Percentiles rank a stretch among this genome's conserved stretches.
Evolutionary conservation across 2,113 vertebrate genomes (phyloP).

Genomic region (Nicator chloris): DNA sequence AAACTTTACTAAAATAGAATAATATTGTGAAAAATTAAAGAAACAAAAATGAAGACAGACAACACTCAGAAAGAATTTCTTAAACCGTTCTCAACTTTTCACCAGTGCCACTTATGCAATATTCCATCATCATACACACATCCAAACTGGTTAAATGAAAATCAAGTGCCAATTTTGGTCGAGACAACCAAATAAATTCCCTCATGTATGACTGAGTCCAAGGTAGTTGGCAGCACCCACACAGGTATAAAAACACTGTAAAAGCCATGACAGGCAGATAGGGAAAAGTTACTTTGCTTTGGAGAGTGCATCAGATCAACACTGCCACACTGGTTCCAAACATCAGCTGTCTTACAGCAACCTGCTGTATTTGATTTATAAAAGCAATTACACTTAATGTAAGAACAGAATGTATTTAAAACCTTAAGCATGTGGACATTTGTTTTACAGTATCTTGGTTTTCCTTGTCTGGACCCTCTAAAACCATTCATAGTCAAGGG

Average conservation of each 20-base stretch:
- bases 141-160: not conserved
- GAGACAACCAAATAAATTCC: not conserved
- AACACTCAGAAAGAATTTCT: not conserved
- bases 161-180: not conserved
- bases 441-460: not conserved
- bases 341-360: not conserved
- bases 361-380: not conserved
- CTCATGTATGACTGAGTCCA: not conserved
- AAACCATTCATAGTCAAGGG: not conserved
- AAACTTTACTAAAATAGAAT: not conserved
- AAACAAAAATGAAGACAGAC: not conserved
- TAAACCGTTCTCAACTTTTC: not conserved
- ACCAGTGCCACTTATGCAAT: not conserved
- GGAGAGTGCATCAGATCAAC: not conserved
- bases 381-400: not conserved
- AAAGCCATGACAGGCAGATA: not conserved
- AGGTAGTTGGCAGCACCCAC: not conserved
- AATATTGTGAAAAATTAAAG: not conserved
- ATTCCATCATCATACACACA: not conserved
- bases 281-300: not conserved
- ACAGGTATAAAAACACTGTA: fast-evolving
- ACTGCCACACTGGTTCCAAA: not conserved
- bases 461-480: not conserved
- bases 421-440: not conserved
- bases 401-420: not conserved